Evolutionary conservation across 2,888 invertebrate genomes (phyloP), one percentile per base, ranked within the genome.

Genomic region (Plagodis pulveraria): DNA sequence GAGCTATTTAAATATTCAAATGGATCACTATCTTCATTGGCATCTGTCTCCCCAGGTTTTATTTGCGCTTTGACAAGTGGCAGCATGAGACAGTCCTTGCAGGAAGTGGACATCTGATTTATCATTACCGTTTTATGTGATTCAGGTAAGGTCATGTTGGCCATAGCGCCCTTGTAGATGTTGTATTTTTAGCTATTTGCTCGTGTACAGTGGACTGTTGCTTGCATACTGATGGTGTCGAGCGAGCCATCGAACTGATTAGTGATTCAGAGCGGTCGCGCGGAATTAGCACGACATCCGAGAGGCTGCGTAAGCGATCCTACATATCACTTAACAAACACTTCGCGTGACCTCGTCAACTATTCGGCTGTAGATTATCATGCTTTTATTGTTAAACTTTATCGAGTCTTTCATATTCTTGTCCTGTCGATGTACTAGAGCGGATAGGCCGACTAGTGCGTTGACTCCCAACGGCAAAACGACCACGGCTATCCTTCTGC

Each of bases 141-240:
- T 84, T 81, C 79, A 78, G 81, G 84, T 86, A 84, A 87, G 85
- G 84, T 73, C 77, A 82, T 81, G 73, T 73, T 72, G 87, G 73
- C 89, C 89, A 83, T 90, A 88, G 81, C 72, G 87, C 85, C 88
- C 86, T 89, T 86, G 90, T 77, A 70, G 73, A 72, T 79, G 77
- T 74, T 80, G 77, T 90, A 91, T 91, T 90, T 91, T 91, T 90
- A 91, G 89, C 89, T 87, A 83, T 89, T 87, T 86, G 82, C 80
- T 83, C 81, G 78, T 78, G 76, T 73, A 74, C 72, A 76, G 69
- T 70, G 60, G 69, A 48, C 69, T 79, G 84, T 76, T 68, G 66
- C 63, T 74, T 72, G 91, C 86, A 91, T 91, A 90, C 89, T 87
- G 90, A 91, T 91, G 72, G 74, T 67, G 65, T 70, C 47, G 45